Base-by-base conservation (phyloP, 2,888 invertebrate species). In the Agrypnus murinus region DNA sequence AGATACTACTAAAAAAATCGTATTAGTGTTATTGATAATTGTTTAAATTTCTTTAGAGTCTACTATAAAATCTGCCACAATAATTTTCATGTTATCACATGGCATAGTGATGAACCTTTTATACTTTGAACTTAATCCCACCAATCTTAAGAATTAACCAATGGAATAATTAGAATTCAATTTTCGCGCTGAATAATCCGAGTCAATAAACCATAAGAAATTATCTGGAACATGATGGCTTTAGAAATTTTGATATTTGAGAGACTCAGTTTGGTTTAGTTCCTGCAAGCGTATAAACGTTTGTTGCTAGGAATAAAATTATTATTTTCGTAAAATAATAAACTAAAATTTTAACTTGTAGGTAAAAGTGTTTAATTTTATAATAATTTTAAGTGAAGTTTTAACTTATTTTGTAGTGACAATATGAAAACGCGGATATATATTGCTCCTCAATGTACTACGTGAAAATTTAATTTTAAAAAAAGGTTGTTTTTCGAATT, bases 51-150 rank as follows among this genome's bases (percentile, higher is more conserved):
- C 25, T 25, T 25, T 25, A 25, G 25, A 25, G 2, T 55, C 15
- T 36, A 36, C 36, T 55, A 53, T 32, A 55, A 55, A 50, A 58
- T 64, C 58, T 58, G 69, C 65, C 53, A 57, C 50, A 68, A 62
- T 34, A 57, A 59, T 8, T 58, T 50, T 53, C 14, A 7, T 57
- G 38, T 59, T 65, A 69, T 69, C 64, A 45, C 46, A 63, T 57
- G 55, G 14, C 64, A 36, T 31, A 67, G 12, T 55, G 60, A 63
- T 68, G 63, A 63, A 68, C 68, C 55, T 67, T 65, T 14, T 65
- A 70, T 60, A 65, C 72, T 72, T 65, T 72, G 72, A 69, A 65
- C 72, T 72, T 57, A 60, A 17, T 58, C 65, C 69, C 72, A 19
- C 72, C 53, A 53, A 25, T 25, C 14, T 6, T n/a, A 5, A 10